Evolutionary conservation across 2,888 invertebrate genomes (phyloP), one percentile per base, ranked within the genome.

Genomic region (Lithophane leautieri): DNA sequence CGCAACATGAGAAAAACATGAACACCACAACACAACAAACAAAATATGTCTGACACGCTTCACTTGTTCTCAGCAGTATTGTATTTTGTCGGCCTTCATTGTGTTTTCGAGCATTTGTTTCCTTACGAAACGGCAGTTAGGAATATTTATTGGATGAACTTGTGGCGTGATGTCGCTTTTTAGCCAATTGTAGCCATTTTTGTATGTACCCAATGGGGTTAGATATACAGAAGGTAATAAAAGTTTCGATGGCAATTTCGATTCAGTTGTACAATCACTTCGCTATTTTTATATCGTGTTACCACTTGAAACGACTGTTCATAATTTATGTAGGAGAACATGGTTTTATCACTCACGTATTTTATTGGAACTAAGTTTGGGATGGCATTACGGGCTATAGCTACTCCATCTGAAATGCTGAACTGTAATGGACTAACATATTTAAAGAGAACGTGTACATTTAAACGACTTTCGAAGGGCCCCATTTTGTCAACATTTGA

Each of bases 71-170:
- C 89, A 92, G 91, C 94, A 94, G 94, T 95, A 95, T 95, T 95
- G 95, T 94, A 90, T 94, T 93, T 93, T 91, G 93, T 92, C 88
- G 90, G 91, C 93, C 93, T 94, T 95, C 95, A 94, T 94, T 94
- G 94, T 95, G 93, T 95, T 95, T 94, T 95, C 93, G 93, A 95
- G 95, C 94, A 94, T 95, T 96, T 94, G 94, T 94, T 95, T 95
- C 95, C 95, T 96, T 94, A 93, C 94, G 92, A 91, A 94, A 93
- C 92, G 94, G 95, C 95, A 95, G 95, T 96, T 96, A 94, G 93
- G 94, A 93, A 94, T 95, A 96, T 96, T 96, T 96, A 96, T 96
- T 94, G 95, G 93, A 92, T 93, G 93, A 95, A 96, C 95, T 96
- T 95, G 95, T 93, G 93, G 93, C 94, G 92, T 94, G 93, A 94